Percentiles rank a stretch among this genome's conserved stretches.
Conservation (phyloP, 2,888 invertebrate species). For the Branchellion lobata region DNA sequence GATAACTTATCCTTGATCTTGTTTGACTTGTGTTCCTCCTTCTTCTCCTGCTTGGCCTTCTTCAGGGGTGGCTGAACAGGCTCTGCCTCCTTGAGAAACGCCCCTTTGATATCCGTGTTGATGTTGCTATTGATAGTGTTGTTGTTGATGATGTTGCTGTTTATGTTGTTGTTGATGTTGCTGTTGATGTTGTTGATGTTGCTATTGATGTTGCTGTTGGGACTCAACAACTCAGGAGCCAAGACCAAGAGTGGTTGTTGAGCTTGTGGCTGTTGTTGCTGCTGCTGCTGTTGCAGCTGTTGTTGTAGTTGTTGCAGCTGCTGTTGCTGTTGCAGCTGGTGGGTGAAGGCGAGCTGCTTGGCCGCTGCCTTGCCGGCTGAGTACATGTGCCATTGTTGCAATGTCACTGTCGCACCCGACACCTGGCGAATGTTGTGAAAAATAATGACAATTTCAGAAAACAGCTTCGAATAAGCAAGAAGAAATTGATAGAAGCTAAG, state of each 20-base stretch:
- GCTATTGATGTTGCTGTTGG: conserved; percentile 25
- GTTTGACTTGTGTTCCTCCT: neutral
- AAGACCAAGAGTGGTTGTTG: conserved; percentile 6
- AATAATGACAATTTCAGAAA: too few species aligned
- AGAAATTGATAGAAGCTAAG: too few species aligned
- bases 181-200: conserved; percentile 26
- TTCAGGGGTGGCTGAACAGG: neutral
- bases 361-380: conserved; percentile 43
- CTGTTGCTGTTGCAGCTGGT: conserved; percentile 50
- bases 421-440: conserved; percentile 24
- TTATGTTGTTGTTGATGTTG: neutral
- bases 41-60: conserved; percentile 12
- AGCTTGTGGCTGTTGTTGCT: conserved; percentile 31
- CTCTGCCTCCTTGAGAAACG: neutral
- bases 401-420: conserved; percentile 19
- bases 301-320: conserved; percentile 53
- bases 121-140: neutral
- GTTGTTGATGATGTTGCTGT: neutral
- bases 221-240: neutral
- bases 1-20: neutral
- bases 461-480: too few species aligned
- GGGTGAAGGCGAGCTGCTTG: conserved; percentile 18
- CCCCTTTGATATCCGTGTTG: neutral
- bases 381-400: conserved; percentile 43
- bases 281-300: conserved; percentile 50